Conservation (phyloP, 2,797 vertebrate species). For the Melanotaenia nigrans region DNA sequence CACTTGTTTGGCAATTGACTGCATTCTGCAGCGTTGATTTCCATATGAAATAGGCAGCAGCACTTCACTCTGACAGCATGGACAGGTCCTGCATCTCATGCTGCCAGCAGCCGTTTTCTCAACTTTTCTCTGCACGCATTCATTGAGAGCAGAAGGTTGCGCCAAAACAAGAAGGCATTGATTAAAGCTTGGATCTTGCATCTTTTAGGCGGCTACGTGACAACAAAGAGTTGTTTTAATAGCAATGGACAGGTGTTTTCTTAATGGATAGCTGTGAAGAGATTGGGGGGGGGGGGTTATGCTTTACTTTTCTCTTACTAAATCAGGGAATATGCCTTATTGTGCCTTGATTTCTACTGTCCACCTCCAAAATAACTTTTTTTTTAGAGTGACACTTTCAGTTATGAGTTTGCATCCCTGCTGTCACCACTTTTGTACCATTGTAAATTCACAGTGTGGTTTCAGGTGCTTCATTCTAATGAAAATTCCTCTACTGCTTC, state of each 20-base stretch:
- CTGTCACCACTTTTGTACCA: constrained; percentile 76
- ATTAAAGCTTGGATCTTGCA: constrained; percentile 72
- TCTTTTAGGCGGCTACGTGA: constrained; percentile 70
- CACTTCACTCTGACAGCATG: constrained; percentile 80
- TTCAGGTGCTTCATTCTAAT: constrained; percentile 85
- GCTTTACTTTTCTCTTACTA: constrained; percentile 47
- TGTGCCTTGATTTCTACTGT: constrained; percentile 64
- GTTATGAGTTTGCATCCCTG: constrained; percentile 77
- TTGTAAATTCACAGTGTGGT: constrained; percentile 84
- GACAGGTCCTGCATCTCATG: constrained; percentile 71
- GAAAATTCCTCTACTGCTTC: constrained; percentile 86
- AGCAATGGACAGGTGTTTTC: constrained; percentile 68
- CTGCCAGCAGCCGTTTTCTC: constrained; percentile 77
- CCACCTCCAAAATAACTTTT: constrained; percentile 59
- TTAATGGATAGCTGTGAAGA: constrained; percentile 37
- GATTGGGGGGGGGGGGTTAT: constrained; percentile 6
- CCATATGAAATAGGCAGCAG: constrained; percentile 87
- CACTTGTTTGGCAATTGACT: constrained; percentile 88
- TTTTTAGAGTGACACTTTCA: constrained; percentile 75
- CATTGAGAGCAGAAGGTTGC: constrained; percentile 60
- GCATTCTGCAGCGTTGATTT: constrained; percentile 86
- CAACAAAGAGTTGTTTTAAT: constrained; percentile 72
- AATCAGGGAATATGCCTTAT: constrained; percentile 59
- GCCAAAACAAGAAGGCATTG: constrained; percentile 79
- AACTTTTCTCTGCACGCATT: constrained; percentile 64